Evolutionary conservation across 2,113 vertebrate species (phyloP).

Genomic region (Crotalus tigris): DNA sequence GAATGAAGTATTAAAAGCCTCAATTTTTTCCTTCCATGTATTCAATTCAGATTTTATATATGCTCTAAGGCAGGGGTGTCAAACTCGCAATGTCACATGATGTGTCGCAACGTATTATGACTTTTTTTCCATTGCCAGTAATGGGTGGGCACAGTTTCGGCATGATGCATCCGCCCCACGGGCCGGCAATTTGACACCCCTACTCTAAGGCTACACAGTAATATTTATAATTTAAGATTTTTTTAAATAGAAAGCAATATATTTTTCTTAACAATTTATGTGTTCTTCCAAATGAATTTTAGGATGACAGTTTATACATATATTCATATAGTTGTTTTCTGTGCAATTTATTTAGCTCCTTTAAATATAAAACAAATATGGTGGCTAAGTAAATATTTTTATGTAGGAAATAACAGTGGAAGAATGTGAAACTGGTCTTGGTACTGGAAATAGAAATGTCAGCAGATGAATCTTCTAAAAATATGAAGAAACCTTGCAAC

Average conservation of each 20-base stretch:
- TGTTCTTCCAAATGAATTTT: neutral
- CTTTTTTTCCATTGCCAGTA: too few species aligned
- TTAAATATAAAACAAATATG: neutral
- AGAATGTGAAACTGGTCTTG: constrained; percentile 6
- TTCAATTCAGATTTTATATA: neutral
- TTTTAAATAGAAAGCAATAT: neutral
- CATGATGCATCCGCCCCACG: too few species aligned
- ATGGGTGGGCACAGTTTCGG: too few species aligned
- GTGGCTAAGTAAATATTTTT: neutral
- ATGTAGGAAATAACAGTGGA: constrained; percentile 3
- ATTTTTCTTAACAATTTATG: neutral
- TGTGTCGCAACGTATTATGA: too few species aligned
- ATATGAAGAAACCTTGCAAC: constrained; percentile 11
- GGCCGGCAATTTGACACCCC: too few species aligned
- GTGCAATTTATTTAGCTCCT: neutral
- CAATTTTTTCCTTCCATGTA: neutral
- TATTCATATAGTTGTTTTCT: neutral
- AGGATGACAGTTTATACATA: neutral
- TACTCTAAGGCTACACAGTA: neutral
- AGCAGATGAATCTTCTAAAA: constrained; percentile 24
- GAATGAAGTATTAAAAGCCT: neutral
- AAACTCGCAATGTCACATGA: too few species aligned
- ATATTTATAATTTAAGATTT: neutral
- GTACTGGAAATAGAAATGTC: constrained; percentile 20
- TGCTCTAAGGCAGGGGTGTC: neutral